phyloP scores from a whole-genome alignment of 2,113 vertebrate genomes.

The Pygoscelis adeliae region DNA sequence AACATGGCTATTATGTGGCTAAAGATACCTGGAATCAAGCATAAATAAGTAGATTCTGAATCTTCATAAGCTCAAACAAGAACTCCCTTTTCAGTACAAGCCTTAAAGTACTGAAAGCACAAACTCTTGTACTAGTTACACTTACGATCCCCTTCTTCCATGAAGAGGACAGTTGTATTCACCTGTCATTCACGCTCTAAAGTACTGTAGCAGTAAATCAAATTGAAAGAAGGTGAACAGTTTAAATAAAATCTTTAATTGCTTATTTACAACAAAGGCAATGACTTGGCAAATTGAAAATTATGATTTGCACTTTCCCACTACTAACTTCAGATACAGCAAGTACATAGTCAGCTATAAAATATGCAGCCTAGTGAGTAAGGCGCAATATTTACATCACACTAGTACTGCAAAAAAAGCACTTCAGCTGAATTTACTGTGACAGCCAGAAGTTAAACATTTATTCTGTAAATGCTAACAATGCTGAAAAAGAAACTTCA shows the following conservation, averaged over 20 bases:
- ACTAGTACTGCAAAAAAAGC: slow-evolving; percentile 70
- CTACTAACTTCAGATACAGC: slow-evolving; percentile 38
- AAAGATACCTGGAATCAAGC: neutral
- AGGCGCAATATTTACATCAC: slow-evolving; percentile 72
- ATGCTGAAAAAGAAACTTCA: neutral
- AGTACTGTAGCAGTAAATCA: neutral
- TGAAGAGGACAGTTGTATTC: neutral
- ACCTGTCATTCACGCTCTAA: neutral
- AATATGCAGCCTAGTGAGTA: slow-evolving; percentile 70
- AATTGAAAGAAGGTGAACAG: neutral
- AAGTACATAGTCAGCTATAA: slow-evolving; percentile 21
- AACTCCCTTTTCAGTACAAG: neutral
- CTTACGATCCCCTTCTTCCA: neutral
- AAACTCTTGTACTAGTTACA: neutral
- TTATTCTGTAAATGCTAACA: neutral
- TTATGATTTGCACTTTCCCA: slow-evolving; percentile 15
- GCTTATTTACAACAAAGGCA: slow-evolving; percentile 71
- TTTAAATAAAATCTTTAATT: slow-evolving; percentile 74
- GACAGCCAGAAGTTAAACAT: slow-evolving; percentile 34
- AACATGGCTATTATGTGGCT: neutral
- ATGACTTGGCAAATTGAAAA: slow-evolving; percentile 43
- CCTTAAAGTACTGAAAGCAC: neutral
- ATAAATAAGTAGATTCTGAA: neutral
- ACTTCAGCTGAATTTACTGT: slow-evolving; percentile 51
- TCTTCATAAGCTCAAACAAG: neutral